Evolutionary conservation across 2,888 invertebrate species (phyloP), one percentile per base, ranked within the genome.

Genomic region (Cataglyphis livida): DNA sequence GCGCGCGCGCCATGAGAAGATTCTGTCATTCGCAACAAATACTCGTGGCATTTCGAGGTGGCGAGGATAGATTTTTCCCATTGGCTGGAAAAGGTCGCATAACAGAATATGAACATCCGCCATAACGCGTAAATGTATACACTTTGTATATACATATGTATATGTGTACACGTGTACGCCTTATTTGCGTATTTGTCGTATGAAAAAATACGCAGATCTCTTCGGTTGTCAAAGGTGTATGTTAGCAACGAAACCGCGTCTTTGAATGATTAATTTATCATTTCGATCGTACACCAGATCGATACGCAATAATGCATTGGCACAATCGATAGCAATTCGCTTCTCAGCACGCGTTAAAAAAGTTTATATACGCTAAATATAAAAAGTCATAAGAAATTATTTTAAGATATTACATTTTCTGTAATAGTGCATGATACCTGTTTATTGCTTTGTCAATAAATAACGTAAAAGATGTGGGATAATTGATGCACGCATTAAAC

Each of bases 21-120:
- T 87, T 90, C 89, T 89, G 90, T 90, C 88, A 90, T 88, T 89
- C 85, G 84, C 85, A 88, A 83, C 81, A 90, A 90, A 90, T 82
- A 84, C 81, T 89, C 87, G 88, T 89, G 89, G 85, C 89, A 90
- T 90, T 90, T 90, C 85, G 87, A 89, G 81, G 74, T 86, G 78
- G 85, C 81, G 74, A 81, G 75, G 79, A 86, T 83, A 65, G 83
- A 89, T 89, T 85, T 89, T 88, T 89, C 79, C 32, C 64, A 57
- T 28, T 61, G 59, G 68, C 38, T 71, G 73, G 85, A 84, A 88
- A 90, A 90, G 88, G 88, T 90, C 87, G 90, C 81, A 83, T 70
- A 85, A 87, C 88, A 85, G 87, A 84, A 74, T 68, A 1, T 25
- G 25, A 70, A 65, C 28, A 59, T 81, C 54, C 35, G 59, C 41